Evolutionary conservation across 2,797 vertebrate genomes (phyloP).

Genomic region (Lagocephalus sceleratus): DNA sequence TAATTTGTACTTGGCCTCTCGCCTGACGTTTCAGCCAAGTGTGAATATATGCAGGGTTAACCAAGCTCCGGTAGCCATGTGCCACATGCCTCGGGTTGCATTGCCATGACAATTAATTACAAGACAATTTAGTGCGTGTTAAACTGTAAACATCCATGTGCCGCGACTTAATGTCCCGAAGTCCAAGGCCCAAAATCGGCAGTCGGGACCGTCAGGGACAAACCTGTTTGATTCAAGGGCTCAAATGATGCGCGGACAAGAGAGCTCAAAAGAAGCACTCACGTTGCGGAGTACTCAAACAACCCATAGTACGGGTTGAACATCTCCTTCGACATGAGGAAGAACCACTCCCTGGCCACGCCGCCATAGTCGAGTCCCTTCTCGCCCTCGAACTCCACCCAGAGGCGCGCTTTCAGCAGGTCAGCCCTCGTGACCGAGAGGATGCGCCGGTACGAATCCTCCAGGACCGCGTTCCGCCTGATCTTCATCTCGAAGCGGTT

Average conservation of each 20-base stretch:
- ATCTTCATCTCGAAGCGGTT: constrained; percentile 96
- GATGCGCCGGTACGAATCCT: constrained; percentile 93
- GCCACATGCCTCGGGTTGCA: too few relatives aligned
- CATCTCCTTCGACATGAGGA: constrained; percentile 98
- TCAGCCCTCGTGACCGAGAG: constrained; percentile 88
- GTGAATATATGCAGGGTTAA: too few relatives aligned
- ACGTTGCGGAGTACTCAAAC: constrained; percentile 98
- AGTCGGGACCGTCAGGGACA: too few relatives aligned
- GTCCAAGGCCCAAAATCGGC: too few relatives aligned
- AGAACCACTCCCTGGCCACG: constrained; percentile 96
- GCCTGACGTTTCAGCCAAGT: too few relatives aligned
- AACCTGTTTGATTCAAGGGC: too few relatives aligned
- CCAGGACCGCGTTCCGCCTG: constrained; percentile 83
- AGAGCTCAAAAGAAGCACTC: constrained; percentile 65
- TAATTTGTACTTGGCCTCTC: too few relatives aligned
- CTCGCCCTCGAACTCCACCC: constrained; percentile 96
- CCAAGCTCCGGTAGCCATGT: too few relatives aligned
- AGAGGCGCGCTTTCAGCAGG: constrained; percentile 91
- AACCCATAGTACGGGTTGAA: constrained; percentile 98
- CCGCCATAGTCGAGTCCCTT: constrained; percentile 96
- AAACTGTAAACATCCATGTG: too few relatives aligned
- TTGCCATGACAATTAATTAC: too few relatives aligned
- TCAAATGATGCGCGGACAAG: background rate
- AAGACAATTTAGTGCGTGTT: too few relatives aligned
- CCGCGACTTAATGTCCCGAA: too few relatives aligned